phyloP scores from a whole-genome alignment of 1,140 invertebrate genomes.

The Diabrotica virgifera region DNA sequence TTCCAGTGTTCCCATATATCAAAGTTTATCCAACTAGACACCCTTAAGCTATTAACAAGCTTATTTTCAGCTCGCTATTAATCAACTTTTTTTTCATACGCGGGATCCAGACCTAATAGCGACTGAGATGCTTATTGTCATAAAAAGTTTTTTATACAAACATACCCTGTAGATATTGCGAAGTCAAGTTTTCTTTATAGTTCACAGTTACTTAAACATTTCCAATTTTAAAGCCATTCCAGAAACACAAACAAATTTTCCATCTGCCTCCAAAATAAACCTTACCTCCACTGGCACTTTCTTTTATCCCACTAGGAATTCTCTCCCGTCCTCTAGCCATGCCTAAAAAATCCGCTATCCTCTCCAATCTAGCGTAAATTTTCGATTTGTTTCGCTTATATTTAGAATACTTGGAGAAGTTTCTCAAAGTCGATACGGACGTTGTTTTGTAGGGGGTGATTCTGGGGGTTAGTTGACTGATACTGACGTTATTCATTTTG shows the following conservation, averaged over 20 bases:
- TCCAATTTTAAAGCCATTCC: too few relatives aligned
- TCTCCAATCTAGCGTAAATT: slow-evolving; percentile 44
- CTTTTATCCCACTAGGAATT: slow-evolving; percentile 41
- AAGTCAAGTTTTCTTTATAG: too few relatives aligned
- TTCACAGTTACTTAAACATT: too few relatives aligned
- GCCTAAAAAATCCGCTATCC: slow-evolving; percentile 41
- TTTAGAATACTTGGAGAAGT: slow-evolving; percentile 35
- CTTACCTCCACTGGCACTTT: slow-evolving; percentile 43
- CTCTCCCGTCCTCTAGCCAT: slow-evolving; percentile 33
- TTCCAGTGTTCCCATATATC: too few relatives aligned
- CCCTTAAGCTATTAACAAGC: too few relatives aligned
- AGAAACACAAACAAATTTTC: slow-evolving; percentile 1
- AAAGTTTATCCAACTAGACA: too few relatives aligned
- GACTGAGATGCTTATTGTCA: too few relatives aligned
- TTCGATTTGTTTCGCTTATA: slow-evolving; percentile 41
- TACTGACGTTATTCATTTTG: slow-evolving; percentile 61
- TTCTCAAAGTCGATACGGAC: slow-evolving; percentile 31
- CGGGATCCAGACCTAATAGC: too few relatives aligned
- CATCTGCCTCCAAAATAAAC: background rate
- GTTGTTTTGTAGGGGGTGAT: slow-evolving; percentile 37
- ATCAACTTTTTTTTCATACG: too few relatives aligned
- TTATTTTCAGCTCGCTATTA: too few relatives aligned
- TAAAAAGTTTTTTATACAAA: too few relatives aligned
- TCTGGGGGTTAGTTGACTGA: slow-evolving; percentile 39
- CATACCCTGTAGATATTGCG: too few relatives aligned